These are phyloP conservation scores for Bufo bufo DNA, from an alignment of 2,113 vertebrate genomes.

Conservation along the genomic window DNA sequence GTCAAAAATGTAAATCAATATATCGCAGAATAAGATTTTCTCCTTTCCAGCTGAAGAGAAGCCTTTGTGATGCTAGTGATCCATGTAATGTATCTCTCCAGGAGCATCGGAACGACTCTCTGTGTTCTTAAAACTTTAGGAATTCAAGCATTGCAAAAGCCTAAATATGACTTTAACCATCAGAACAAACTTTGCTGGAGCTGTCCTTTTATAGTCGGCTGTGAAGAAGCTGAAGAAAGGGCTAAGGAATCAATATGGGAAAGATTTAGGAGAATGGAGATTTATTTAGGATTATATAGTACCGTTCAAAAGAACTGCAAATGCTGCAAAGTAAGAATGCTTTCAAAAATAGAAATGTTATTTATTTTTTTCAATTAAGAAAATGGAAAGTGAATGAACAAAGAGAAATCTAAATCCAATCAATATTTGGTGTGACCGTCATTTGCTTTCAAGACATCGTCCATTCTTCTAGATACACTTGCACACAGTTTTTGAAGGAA, in stretches of 20 bases:
- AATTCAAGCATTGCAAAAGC: conserved; percentile 20
- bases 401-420: too few species aligned
- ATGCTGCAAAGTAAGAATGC: too few species aligned
- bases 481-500: too few species aligned
- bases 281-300: background rate
- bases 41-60: conserved; percentile 33
- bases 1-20: conserved; percentile 59
- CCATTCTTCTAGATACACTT: too few species aligned
- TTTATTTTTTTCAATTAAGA: too few species aligned
- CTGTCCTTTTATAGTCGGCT: background rate
- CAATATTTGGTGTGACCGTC: too few species aligned
- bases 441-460: too few species aligned
- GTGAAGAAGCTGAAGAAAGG: background rate
- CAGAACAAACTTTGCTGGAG: background rate
- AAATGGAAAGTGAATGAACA: too few species aligned
- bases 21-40: conserved; percentile 40
- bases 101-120: background rate
- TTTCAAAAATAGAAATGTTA: too few species aligned
- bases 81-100: conserved; percentile 36
- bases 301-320: too few species aligned
- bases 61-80: conserved; percentile 12
- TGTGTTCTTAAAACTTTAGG: conserved; percentile 30
- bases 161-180: background rate
- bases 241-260: background rate
- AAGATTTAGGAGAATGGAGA: background rate